Percentiles rank a stretch among this genome's conserved stretches.
Conservation (phyloP, 2,113 vertebrate species). For the Lasiurus borealis region DNA sequence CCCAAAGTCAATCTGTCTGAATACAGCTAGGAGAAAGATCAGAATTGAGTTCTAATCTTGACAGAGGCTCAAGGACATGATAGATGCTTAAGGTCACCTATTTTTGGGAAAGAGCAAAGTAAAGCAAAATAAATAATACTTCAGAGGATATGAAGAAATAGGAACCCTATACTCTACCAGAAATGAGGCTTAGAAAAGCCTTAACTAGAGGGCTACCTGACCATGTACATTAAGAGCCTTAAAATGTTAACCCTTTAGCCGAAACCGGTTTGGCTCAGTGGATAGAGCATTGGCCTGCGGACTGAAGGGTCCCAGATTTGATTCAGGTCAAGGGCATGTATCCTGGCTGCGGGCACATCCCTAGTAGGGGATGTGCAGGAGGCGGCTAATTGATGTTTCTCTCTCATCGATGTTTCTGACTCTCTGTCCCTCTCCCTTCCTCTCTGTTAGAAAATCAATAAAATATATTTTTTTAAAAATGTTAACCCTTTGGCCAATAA, state of each 20-base stretch:
- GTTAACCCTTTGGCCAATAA: not conserved
- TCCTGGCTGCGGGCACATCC: too few species aligned
- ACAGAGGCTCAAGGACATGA: not conserved
- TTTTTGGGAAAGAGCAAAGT: not conserved
- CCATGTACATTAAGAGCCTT: not conserved
- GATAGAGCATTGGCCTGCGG: too few species aligned
- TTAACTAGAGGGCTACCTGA: not conserved
- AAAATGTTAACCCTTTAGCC: not conserved
- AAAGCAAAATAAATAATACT: slow-evolving; percentile 5
- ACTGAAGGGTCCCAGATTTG: too few species aligned
- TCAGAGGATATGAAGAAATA: not conserved
- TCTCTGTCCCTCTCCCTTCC: too few species aligned
- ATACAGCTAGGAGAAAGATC: not conserved
- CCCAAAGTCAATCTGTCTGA: not conserved
- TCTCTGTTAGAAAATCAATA: too few species aligned
- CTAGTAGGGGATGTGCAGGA: too few species aligned
- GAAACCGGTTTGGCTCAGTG: too few species aligned
- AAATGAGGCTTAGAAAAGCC: not conserved
- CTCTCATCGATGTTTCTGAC: too few species aligned
- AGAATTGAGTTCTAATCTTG: not conserved
- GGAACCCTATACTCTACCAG: not conserved
- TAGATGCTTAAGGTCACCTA: not conserved
- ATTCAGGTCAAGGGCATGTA: too few species aligned
- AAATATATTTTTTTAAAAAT: too few species aligned
- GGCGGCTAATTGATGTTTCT: too few species aligned